Conservation (phyloP, 2,888 invertebrate genomes). For the Agrochola lota region DNA sequence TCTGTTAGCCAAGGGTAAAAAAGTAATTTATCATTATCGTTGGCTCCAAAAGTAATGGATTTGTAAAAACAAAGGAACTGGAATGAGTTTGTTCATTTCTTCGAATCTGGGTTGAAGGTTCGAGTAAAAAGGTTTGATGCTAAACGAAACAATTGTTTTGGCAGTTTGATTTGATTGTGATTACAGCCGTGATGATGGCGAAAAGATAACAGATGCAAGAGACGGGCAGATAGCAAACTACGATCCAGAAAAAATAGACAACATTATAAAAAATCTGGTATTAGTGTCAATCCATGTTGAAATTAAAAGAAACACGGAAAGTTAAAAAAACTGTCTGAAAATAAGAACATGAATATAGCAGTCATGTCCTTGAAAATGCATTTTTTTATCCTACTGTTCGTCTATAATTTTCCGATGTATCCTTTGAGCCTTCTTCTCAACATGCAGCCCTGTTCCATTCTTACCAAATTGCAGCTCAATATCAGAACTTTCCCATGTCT, state of each 20-base stretch:
- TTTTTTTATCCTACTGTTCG: neutral
- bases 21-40: conserved; percentile 58
- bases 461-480: conserved; percentile 5
- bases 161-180: conserved; percentile 13
- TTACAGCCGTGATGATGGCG: neutral
- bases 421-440: conserved; percentile 2
- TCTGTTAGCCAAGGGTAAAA: conserved; percentile 44
- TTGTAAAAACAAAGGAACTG: conserved; percentile 48
- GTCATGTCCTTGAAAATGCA: neutral
- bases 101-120: conserved; percentile 37
- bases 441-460: neutral
- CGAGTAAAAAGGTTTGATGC: conserved; percentile 6
- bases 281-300: neutral
- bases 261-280: neutral
- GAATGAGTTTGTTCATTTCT: conserved; percentile 36
- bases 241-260: no score
- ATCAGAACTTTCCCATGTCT: conserved; percentile 2
- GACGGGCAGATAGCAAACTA: neutral
- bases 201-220: neutral
- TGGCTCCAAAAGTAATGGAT: conserved; percentile 36
- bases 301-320: neutral
- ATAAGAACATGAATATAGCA: neutral
- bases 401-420: neutral
- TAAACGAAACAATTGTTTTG: conserved; percentile 16
- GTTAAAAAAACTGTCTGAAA: neutral